Conservation (phyloP, 2,113 vertebrate species). For the rat (Rattus norvegicus) region GRCr8 NC_086019.1:174832501-174833000, state of each 20-base stretch:
- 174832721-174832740: constrained; percentile 52
- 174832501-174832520: not conserved
- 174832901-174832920: constrained; percentile 80
- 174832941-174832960: constrained; percentile 76
- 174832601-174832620: not conserved
- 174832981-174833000: constrained; percentile 67
- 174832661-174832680: not conserved
- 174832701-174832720: not conserved
- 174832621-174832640: not conserved
- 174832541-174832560: not conserved
- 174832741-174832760: constrained; percentile 43
- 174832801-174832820: constrained; percentile 63
- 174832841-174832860: constrained; percentile 82
- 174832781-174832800: constrained; percentile 54
- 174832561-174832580: not conserved
- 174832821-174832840: constrained; percentile 83
- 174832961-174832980: constrained; percentile 68
- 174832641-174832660: not conserved
- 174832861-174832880: constrained; percentile 80
- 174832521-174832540: not conserved
- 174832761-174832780: constrained; percentile 52
- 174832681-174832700: constrained; percentile 14
- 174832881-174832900: constrained; percentile 79
- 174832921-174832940: constrained; percentile 80
- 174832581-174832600: not conserved